phyloP scores from a whole-genome alignment of 2,888 invertebrate genomes.

The Rhamphomyia laevipes region DNA sequence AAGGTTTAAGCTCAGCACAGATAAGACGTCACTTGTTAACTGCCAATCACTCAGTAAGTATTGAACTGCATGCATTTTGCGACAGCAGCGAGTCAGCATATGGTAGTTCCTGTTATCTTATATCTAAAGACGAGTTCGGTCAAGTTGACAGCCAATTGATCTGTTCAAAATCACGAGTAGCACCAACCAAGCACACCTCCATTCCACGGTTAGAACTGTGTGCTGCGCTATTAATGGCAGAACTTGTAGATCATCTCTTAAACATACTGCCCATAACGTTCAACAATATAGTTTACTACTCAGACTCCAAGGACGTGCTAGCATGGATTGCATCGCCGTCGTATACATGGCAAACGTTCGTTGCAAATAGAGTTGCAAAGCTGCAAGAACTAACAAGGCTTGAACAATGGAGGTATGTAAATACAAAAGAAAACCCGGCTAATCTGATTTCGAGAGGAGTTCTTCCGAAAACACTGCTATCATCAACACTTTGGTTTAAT shows the following conservation, averaged over 20 bases:
- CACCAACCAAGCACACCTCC: conserved; percentile 4
- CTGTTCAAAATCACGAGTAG: conserved; percentile 10
- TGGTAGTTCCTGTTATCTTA: conserved; percentile 5
- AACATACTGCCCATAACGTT: conserved; percentile 1
- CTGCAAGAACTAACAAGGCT: conserved; percentile 3
- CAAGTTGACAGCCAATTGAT: neutral
- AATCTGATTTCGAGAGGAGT: conserved; percentile 4
- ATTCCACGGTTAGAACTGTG: conserved; percentile 8
- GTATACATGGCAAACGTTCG: conserved; percentile 8
- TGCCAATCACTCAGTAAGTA: neutral
- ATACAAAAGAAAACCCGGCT: conserved; percentile 8
- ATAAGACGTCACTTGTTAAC: neutral
- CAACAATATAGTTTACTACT: neutral
- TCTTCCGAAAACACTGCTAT: neutral
- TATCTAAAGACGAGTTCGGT: neutral
- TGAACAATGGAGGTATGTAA: conserved; percentile 7
- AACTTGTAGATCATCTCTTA: conserved; percentile 5
- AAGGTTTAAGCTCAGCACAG: neutral
- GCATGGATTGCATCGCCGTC: conserved; percentile 1
- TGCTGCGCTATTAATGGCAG: conserved; percentile 6
- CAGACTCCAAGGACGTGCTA: conserved; percentile 2
- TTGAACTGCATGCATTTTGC: conserved; percentile 5
- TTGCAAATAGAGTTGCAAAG: conserved; percentile 6
- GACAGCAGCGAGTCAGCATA: conserved; percentile 4
- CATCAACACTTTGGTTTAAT: neutral